Evolutionary conservation across 2,888 invertebrate genomes (phyloP).

Genomic region (Troglohyphantes excavatus): DNA sequence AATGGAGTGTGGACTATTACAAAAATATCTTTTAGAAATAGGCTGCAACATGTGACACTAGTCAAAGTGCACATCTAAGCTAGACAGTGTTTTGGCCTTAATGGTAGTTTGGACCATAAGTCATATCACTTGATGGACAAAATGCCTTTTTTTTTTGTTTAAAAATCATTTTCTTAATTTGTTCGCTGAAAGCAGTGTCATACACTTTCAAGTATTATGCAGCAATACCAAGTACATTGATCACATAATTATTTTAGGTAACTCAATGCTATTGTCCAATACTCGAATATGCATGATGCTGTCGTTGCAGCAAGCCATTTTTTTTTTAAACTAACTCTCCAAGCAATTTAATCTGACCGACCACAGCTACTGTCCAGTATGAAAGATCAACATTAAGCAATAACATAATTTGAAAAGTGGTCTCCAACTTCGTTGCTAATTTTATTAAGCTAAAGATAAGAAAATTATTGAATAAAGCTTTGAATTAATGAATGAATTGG

Average conservation of each 20-base stretch:
- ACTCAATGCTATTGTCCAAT: too few species aligned
- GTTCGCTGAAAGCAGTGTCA: background rate
- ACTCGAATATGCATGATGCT: too few species aligned
- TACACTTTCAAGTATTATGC: too few species aligned
- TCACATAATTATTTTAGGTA: too few species aligned
- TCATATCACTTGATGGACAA: conserved; percentile 72
- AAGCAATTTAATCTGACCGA: too few species aligned
- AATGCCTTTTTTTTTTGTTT: conserved; percentile 14
- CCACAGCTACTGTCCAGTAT: conserved; percentile 36
- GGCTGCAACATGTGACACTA: conserved; percentile 61
- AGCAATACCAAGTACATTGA: too few species aligned
- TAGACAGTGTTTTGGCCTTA: conserved; percentile 67
- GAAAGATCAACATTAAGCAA: conserved; percentile 52
- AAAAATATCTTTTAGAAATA: conserved; percentile 74
- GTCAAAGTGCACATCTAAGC: conserved; percentile 70
- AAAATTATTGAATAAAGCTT: too few species aligned
- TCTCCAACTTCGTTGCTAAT: too few species aligned
- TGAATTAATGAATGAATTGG: too few species aligned
- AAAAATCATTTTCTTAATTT: conserved; percentile 5
- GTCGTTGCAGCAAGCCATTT: too few species aligned
- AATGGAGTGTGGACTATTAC: conserved; percentile 53
- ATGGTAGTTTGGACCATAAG: conserved; percentile 70
- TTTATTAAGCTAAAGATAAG: too few species aligned
- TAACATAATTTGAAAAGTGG: background rate
- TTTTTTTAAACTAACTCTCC: too few species aligned